These are phyloP conservation scores for Stratiolaelaps scimitus DNA, from an alignment of 1,140 invertebrate species.

Conservation along the genomic window DNA sequence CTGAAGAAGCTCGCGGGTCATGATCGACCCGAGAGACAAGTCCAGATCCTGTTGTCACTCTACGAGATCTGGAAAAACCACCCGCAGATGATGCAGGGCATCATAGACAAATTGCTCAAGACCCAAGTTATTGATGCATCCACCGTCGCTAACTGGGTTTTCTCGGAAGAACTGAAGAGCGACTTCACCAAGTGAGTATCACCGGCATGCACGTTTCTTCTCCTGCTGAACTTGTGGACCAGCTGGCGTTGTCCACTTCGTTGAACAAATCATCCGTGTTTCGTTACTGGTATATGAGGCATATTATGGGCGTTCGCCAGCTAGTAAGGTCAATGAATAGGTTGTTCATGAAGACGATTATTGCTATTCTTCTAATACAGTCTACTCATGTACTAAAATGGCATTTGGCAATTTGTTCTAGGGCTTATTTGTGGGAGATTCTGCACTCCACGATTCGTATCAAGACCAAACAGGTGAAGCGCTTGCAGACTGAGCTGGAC, in stretches of 20 bases:
- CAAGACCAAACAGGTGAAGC: conserved; percentile 86
- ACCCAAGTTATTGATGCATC: conserved; percentile 92
- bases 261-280: too few relatives aligned
- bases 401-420: conserved; percentile 10
- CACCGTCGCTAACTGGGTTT: conserved; percentile 95
- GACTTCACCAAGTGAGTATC: conserved; percentile 71
- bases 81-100: conserved; percentile 89
- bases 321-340: too few relatives aligned
- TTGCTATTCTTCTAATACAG: too few relatives aligned
- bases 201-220: too few relatives aligned
- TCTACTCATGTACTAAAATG: conserved; percentile 28
- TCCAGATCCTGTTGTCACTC: conserved; percentile 80
- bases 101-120: conserved; percentile 93
- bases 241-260: too few relatives aligned
- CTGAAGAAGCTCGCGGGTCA: conserved; percentile 82
- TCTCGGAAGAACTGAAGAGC: conserved; percentile 83
- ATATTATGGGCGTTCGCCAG: too few relatives aligned
- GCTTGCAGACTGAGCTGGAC: conserved; percentile 65
- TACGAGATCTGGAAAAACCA: conserved; percentile 88
- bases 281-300: too few relatives aligned
- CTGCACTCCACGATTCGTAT: conserved; percentile 88
- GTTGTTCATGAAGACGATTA: too few relatives aligned
- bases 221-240: too few relatives aligned
- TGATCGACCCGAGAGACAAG: conserved; percentile 71
- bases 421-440: conserved; percentile 91